Evolutionary conservation across 2,888 invertebrate species (phyloP).

Genomic region (Metopia argyrocephala): DNA sequence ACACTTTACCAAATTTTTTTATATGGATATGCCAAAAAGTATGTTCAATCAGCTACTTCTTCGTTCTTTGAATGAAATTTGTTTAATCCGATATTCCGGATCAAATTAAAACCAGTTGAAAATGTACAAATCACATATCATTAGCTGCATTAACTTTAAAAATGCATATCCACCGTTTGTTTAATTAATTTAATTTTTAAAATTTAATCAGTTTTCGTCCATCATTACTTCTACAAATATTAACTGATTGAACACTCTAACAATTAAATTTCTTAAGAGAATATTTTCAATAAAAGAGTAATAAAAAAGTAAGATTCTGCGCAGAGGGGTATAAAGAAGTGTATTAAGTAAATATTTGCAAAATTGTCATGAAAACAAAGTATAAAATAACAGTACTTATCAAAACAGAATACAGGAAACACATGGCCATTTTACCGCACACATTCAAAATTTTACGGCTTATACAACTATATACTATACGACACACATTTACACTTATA

Average conservation of each 20-base stretch:
- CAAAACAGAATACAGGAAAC: slow-evolving; percentile 64
- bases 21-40: too few relatives aligned
- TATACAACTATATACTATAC: slow-evolving; percentile 3
- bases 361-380: slow-evolving; percentile 44
- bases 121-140: too few relatives aligned
- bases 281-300: not conserved
- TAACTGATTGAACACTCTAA: not conserved
- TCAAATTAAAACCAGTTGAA: too few relatives aligned
- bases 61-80: too few relatives aligned
- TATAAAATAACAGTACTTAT: slow-evolving; percentile 36
- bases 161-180: too few relatives aligned
- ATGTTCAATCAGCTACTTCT: too few relatives aligned
- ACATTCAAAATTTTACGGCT: not conserved
- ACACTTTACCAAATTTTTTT: too few relatives aligned
- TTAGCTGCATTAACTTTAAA: too few relatives aligned
- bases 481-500: not conserved
- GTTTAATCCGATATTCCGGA: too few relatives aligned
- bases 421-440: slow-evolving; percentile 57
- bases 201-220: too few relatives aligned
- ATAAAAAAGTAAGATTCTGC: slow-evolving; percentile 28
- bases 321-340: slow-evolving; percentile 36
- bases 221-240: not conserved
- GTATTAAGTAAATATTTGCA: slow-evolving; percentile 16
- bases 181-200: too few relatives aligned
- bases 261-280: not conserved